phyloP scores from a whole-genome alignment of 2,113 vertebrate species.

The Vidua macroura region DNA sequence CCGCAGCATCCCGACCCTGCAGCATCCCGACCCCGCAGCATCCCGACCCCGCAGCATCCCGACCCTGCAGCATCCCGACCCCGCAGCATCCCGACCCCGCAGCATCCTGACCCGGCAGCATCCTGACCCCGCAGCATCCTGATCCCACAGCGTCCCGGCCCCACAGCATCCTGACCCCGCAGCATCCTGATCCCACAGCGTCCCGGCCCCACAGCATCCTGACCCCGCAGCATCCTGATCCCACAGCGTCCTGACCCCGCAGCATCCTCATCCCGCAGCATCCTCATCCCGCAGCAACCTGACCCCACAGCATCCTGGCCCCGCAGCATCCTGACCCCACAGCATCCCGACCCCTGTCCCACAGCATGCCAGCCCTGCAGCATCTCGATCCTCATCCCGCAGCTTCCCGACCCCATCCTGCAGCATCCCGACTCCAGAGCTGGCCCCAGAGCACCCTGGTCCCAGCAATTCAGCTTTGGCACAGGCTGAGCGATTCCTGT shows the following conservation, averaged over 20 bases:
- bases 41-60: not conserved
- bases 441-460: fast-evolving
- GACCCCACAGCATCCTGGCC: fast-evolving
- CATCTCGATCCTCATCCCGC: not conserved
- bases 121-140: fast-evolving
- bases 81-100: fast-evolving
- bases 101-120: fast-evolving
- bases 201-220: fast-evolving
- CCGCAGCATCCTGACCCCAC: fast-evolving
- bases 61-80: fast-evolving
- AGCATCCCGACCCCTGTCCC: not conserved
- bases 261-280: fast-evolving
- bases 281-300: fast-evolving
- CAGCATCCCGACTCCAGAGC: no score
- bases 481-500: fast-evolving
- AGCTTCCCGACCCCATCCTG: fast-evolving
- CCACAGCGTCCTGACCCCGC: fast-evolving
- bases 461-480: not conserved
- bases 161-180: fast-evolving
- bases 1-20: fast-evolving
- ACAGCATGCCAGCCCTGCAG: fast-evolving
- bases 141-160: fast-evolving
- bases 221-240: fast-evolving
- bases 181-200: fast-evolving
- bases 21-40: not conserved